Evolutionary conservation across 2,888 invertebrate species (phyloP), one percentile per base, ranked within the genome.

Genomic region (Drosophila picticornis): DNA sequence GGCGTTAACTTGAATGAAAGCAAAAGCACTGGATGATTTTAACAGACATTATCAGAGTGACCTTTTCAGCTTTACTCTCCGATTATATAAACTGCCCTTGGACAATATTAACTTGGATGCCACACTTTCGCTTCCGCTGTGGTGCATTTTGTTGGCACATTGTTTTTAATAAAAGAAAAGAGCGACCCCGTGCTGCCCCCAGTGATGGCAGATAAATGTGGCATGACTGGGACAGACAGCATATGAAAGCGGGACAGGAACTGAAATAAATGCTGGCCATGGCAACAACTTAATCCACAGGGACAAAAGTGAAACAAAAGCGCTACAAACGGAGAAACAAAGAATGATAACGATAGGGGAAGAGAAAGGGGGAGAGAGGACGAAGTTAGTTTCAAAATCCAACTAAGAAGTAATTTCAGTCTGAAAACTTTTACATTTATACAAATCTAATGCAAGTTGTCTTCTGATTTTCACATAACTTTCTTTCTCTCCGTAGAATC

Each of bases 331-430:
- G 31, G 25, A 9, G 19, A 19, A 50, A n/a, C 16, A n/a, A 31
- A n/a, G 48, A 48, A 25, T 16, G 16, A 2, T 0, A 16, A 16
- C 9, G 43, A 0, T 0, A 19, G 38, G 4, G 36, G 9, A 0
- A 1, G 16, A 9, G 4, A 32, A 16, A n/a, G 62, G 10, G 51
- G 19, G n/a, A 1, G 2, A 16, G 48, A 48, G 22, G 32, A 29
- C 25, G 62, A 86, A 86, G 67, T 75, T 71, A 72, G 75, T 90
- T 86, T 81, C 60, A 77, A 88, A 86, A 79, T 90, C 75, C 63
- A 76, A 75, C 82, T 81, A 90, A 81, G 77, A 83, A 72, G 57
- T 67, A 59, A 88, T 86, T 88, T 80, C 53, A 60, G 50, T 50
- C 58, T 60, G 55, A 58, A 81, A 84, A 84, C 74, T 89, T 84